Evolutionary conservation across 2,113 vertebrate genomes (phyloP), one percentile per base, ranked within the genome.

Genomic region (Pycnonotus jocosus): DNA sequence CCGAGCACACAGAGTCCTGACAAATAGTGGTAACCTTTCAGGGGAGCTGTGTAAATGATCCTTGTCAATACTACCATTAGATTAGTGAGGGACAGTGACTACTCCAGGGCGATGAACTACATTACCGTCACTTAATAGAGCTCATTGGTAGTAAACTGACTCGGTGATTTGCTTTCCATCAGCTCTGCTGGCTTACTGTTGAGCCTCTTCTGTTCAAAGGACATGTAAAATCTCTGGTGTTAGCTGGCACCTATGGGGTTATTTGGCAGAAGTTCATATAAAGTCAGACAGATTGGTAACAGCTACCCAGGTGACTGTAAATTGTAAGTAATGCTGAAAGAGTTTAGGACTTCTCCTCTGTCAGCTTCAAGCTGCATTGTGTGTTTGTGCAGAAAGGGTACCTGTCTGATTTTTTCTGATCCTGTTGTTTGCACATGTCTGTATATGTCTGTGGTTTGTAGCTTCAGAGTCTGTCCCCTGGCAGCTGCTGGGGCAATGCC

Each of bases 121-220:
- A 81, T 86, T 95, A 76, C 45, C 93, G 89, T 83, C 79, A 90
- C 76, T 97, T 96, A 96, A 94, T n/a, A 82, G 83, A 95, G 73
- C 84, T 95, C 94, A 48, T 92, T 78, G 86, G 51, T 88, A 73
- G 89, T 88, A 91, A 96, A 93, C 82, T 88, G 90, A 86, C 91
- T 88, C 0, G 0, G 72, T 96, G 84, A 94, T 95, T 94, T 96
- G 92, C 81, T 96, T 92, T 88, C 79, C 82, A 88, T 94, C 85
- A 95, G 90, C 87, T 89, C 61, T 93, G n/a, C 61, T 2, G 14
- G 38, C n/a, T 96, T 86, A 74, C 91, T 91, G 44, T 90, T 88
- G 58, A 92, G 81, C 25, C 28, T 85, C 37, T 65, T 56, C 86
- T 77, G 45, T 86, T 84, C 82, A 93, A 85, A 86, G 64, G 65